Conservation (phyloP, 2,797 vertebrate species). For the Lagocephalus sceleratus region DNA sequence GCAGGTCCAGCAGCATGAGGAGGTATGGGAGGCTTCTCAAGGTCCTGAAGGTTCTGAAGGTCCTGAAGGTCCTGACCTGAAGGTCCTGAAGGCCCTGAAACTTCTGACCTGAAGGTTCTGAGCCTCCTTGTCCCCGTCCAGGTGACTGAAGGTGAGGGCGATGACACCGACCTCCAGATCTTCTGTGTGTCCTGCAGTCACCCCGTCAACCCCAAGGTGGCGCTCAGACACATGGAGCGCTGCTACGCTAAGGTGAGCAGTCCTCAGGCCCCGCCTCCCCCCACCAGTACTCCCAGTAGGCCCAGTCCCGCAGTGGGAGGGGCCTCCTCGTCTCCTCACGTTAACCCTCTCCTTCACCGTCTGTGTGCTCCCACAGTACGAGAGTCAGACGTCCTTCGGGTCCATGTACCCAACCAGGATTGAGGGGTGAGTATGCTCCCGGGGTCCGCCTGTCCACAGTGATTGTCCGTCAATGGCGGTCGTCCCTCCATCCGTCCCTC, state of each 20-base stretch:
- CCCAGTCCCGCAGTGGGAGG: too few species aligned
- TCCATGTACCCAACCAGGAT: conserved; percentile 95
- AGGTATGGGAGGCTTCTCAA: conserved; percentile 79
- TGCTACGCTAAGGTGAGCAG: conserved; percentile 89
- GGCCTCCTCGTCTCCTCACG: too few species aligned
- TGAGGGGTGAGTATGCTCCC: conserved; percentile 92
- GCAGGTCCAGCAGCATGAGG: conserved; percentile 86
- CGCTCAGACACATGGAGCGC: conserved; percentile 89
- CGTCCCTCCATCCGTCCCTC: conserved; percentile 2
- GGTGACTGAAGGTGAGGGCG: conserved; percentile 87
- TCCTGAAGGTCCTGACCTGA: too few species aligned
- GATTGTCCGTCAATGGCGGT: too few species aligned
- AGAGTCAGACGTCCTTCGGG: conserved; percentile 92
- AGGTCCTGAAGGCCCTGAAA: too few species aligned
- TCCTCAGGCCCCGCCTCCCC: too few species aligned
- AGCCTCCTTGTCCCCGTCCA: conserved; percentile 41
- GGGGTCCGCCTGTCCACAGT: too few species aligned
- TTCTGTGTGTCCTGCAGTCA: conserved; percentile 93
- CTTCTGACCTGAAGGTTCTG: too few species aligned
- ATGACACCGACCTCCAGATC: conserved; percentile 90
- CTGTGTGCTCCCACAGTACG: conserved; percentile 73
- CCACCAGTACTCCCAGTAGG: too few species aligned
- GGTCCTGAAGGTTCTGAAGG: too few species aligned
- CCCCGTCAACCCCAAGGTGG: conserved; percentile 89
- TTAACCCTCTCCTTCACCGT: neutral